phyloP scores from a whole-genome alignment of 1,140 invertebrate genomes.

The Argopecten irradians region DNA sequence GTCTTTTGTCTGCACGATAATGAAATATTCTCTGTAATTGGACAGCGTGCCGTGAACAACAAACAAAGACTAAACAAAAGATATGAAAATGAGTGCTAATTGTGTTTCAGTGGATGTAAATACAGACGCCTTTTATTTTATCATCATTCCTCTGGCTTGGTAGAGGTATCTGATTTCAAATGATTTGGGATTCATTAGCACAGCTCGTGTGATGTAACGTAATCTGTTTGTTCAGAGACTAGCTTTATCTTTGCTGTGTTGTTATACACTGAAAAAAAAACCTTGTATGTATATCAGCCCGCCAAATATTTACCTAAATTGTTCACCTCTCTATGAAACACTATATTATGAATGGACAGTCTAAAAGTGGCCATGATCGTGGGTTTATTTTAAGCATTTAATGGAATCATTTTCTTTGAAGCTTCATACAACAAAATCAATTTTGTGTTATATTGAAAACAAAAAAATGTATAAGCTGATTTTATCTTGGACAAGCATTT shows the following conservation, averaged over 20 bases:
- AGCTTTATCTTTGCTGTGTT: neutral
- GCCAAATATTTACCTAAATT: neutral
- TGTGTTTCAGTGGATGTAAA: neutral
- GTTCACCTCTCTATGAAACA: neutral
- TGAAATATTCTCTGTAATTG: neutral
- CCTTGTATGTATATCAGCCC: neutral
- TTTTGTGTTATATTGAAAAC: neutral
- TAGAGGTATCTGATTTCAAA: slow-evolving; percentile 10
- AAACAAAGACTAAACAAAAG: neutral
- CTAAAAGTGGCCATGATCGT: neutral
- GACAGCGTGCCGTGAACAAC: neutral
- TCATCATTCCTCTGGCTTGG: neutral
- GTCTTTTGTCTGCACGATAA: neutral
- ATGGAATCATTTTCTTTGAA: neutral
- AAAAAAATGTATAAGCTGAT: neutral
- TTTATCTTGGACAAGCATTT: no score
- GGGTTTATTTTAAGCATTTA: neutral
- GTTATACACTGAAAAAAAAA: neutral
- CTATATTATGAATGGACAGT: neutral
- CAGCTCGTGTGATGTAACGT: neutral
- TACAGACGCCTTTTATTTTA: neutral
- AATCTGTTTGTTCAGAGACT: neutral
- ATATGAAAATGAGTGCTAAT: slow-evolving; percentile 1
- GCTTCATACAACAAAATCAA: neutral
- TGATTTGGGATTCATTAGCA: neutral